Conservation (phyloP, 2,888 invertebrate species). For the Dromius quadrimaculatus region DNA sequence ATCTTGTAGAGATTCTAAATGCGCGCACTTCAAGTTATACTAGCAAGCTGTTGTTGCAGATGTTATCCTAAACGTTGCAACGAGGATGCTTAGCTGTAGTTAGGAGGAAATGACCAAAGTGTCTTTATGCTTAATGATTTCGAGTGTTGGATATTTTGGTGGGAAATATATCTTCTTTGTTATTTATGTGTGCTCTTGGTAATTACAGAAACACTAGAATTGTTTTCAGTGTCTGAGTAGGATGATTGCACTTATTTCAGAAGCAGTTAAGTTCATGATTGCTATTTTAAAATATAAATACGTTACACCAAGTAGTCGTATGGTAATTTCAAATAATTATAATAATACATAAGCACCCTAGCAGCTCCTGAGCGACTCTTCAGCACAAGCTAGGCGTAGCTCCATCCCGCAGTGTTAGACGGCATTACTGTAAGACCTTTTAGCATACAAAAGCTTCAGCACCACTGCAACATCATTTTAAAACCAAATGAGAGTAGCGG, state of each 20-base stretch:
- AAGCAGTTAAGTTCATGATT: no score
- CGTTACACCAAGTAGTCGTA: not conserved
- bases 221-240: no score
- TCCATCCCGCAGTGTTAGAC: slow-evolving; percentile 9
- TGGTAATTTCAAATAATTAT: slow-evolving; percentile 19
- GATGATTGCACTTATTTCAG: no score
- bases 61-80: slow-evolving; percentile 15
- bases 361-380: not conserved
- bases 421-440: slow-evolving; percentile 42
- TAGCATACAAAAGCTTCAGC: slow-evolving; percentile 43
- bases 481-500: slow-evolving; percentile 47
- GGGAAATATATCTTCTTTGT: no score
- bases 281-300: slow-evolving; percentile 1
- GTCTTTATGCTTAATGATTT: slow-evolving; percentile 36
- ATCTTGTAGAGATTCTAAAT: slow-evolving; percentile 16
- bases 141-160: slow-evolving; percentile 4
- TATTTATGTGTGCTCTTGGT: no score
- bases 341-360: slow-evolving; percentile 8
- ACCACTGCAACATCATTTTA: slow-evolving; percentile 47
- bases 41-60: slow-evolving; percentile 31
- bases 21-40: slow-evolving; percentile 25
- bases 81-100: slow-evolving; percentile 1
- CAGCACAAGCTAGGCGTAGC: slow-evolving; percentile 2
- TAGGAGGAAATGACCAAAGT: not conserved
- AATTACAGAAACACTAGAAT: no score